Evolutionary conservation across 2,113 vertebrate species (phyloP).

Genomic region (Myrmophylax atrothorax): DNA sequence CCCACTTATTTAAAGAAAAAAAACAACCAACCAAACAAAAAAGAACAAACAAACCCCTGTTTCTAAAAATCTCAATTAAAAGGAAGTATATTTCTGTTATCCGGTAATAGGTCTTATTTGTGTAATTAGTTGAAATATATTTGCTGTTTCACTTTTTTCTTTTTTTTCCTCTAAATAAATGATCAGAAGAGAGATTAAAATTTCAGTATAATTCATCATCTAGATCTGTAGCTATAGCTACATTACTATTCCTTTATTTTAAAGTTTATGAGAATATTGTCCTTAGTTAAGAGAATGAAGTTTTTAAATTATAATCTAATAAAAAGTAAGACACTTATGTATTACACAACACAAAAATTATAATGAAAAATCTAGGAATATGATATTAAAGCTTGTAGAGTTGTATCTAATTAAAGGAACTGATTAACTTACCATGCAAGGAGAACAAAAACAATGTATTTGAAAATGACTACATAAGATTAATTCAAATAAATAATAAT

Average conservation of each 20-base stretch:
- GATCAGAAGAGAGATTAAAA: neutral
- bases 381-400: slow-evolving; percentile 5
- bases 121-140: neutral
- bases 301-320: slow-evolving; percentile 20
- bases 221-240: neutral
- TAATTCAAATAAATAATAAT: slow-evolving; percentile 10
- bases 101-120: neutral
- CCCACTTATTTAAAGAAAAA: neutral
- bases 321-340: neutral
- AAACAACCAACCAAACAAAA: neutral
- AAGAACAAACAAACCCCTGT: no score
- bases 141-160: neutral
- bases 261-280: neutral
- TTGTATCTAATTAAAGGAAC: slow-evolving; percentile 44
- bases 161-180: neutral
- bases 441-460: slow-evolving; percentile 31
- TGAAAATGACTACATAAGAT: neutral
- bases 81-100: neutral
- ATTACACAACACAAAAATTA: neutral
- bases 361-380: neutral
- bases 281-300: slow-evolving; percentile 5
- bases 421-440: neutral
- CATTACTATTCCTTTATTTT: neutral
- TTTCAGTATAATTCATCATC: neutral
- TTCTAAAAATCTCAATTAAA: neutral